Evolutionary conservation across 2,113 vertebrate species (phyloP), one percentile per base, ranked within the genome.

Genomic region (Lepisosteus oculatus): DNA sequence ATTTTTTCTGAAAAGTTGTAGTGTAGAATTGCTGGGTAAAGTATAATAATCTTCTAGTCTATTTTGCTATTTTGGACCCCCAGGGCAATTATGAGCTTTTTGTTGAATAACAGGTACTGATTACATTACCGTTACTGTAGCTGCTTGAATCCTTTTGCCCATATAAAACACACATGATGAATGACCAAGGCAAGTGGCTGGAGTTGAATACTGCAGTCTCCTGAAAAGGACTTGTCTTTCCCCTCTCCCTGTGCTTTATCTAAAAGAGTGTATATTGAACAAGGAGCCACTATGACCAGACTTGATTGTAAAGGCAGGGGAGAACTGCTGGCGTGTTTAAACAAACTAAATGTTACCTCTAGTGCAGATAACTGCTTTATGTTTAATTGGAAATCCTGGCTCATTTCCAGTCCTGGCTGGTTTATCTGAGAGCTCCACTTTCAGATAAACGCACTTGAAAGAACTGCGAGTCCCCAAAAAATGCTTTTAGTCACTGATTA

Each of bases 81-180:
- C 29, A 29, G 29, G 1, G 29, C 5, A 51, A 51, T 51, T 51
- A 51, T 51, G 5, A 6, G 47, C 5, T 51, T 8, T 47, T 14
- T 68, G 2, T 41, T 11, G 11, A 17, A 55, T 68, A 54, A 68
- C 4, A 15, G 66, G 44, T 9, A 47, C n/a, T 8, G 54, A 68
- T 3, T 17, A 55, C 15, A 66, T 66, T n/a, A 42, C 64, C 15
- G 2, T n/a, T 13, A 13, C 47, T 51, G 47, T 51, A 51, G 57
- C 9, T 59, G 57, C 8, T 3, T 7, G 11, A 47, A n/a, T 67
- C 44, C 29, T 55, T 55, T 68, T 8, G 15, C 66, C 66, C n/a
- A 7, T 55, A 68, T 68, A 29, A 55, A 55, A 55, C 47, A 29
- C 2, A 13, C 51, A 55, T 55, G 66, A 68, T 68, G 51, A 68